Evolutionary conservation across 1,140 invertebrate species (phyloP).

Genomic region (Drosophila auraria): DNA sequence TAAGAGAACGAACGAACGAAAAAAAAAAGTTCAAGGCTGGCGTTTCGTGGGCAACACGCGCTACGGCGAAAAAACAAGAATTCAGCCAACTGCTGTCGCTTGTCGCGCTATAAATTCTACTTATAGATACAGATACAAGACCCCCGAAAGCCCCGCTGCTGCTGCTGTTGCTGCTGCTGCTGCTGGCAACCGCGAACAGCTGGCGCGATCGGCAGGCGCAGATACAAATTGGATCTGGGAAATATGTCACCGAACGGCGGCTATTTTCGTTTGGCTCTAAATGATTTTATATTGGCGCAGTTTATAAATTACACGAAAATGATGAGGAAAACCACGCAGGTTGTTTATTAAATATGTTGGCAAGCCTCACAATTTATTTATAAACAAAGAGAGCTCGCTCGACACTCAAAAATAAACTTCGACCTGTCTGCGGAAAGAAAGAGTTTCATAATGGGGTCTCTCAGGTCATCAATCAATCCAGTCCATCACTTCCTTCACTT

Average conservation of each 20-base stretch:
- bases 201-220: slow-evolving; percentile 35
- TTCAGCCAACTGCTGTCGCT: slow-evolving; percentile 47
- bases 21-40: slow-evolving; percentile 79
- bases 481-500: slow-evolving; percentile 14
- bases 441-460: slow-evolving; percentile 1
- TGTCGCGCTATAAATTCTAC: slow-evolving; percentile 61
- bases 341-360: slow-evolving; percentile 29
- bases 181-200: slow-evolving; percentile 7
- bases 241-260: slow-evolving; percentile 61
- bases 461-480: slow-evolving; percentile 23
- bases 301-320: slow-evolving; percentile 61
- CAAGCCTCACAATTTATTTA: slow-evolving; percentile 22
- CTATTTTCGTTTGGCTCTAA: slow-evolving; percentile 44
- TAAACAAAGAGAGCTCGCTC: slow-evolving; percentile 12
- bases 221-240: slow-evolving; percentile 48
- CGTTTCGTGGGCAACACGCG: slow-evolving; percentile 64
- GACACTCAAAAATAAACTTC: slow-evolving; percentile 13
- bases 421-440: slow-evolving; percentile 5
- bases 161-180: slow-evolving; percentile 6
- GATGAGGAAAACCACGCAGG: slow-evolving; percentile 14
- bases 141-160: background rate
- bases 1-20: slow-evolving; percentile 33
- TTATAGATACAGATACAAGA: slow-evolving; percentile 56
- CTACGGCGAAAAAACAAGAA: slow-evolving; percentile 31
- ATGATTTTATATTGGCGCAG: slow-evolving; percentile 61